Conservation (phyloP, 2,888 invertebrate genomes). For the Thecocarcelia acutangulata region DNA sequence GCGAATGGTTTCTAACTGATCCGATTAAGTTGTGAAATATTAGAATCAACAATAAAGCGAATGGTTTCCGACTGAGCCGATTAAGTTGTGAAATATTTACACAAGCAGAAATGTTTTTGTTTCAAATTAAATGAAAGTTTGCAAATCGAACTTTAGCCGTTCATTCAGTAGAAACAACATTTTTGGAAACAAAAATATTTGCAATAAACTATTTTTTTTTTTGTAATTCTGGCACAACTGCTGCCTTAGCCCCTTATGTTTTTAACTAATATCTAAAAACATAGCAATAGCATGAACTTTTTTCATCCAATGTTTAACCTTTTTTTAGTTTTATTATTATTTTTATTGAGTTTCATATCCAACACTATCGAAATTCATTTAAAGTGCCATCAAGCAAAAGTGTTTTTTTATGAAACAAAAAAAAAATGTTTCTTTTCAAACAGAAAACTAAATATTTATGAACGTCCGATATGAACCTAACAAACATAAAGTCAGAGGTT, state of each 20-base stretch:
- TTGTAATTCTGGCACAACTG: no score
- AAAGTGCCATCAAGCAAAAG: constrained; percentile 39
- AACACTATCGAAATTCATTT: constrained; percentile 63
- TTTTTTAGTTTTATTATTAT: constrained; percentile 3
- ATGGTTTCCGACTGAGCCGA: constrained; percentile 4
- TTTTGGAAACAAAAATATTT: no score
- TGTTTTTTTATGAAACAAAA: neutral
- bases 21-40: constrained; percentile 34
- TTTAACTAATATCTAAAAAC: neutral
- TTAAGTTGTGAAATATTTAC: constrained; percentile 42
- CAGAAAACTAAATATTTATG: neutral
- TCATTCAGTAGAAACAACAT: neutral
- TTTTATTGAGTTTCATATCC: constrained; percentile 35
- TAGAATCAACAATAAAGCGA: neutral
- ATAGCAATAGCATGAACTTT: constrained; percentile 15
- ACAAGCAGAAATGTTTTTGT: constrained; percentile 1
- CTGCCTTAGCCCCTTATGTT: neutral
- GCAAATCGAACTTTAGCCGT: constrained; percentile 8
- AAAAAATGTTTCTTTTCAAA: neutral
- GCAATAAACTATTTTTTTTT: no score
- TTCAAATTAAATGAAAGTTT: constrained; percentile 49
- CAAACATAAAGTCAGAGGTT: no score
- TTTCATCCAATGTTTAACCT: neutral
- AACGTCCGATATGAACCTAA: no score
- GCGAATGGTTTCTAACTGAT: neutral